A percentile compares a stretch with the other conserved stretches of the same genome.
Conservation (phyloP, 1,140 invertebrate genomes). For the Rhopalosiphum maidis region DNA sequence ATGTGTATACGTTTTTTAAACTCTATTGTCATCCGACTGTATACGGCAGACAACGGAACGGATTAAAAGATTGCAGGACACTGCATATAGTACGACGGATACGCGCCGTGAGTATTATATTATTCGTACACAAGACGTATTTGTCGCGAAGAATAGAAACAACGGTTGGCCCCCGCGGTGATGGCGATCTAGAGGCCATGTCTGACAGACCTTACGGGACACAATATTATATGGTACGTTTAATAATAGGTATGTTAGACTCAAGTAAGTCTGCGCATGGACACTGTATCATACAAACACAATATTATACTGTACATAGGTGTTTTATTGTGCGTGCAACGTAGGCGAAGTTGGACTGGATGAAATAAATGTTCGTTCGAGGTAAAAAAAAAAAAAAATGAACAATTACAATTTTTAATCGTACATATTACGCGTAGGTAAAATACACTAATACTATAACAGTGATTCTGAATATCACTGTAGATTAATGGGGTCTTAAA, state of each 20-base stretch:
- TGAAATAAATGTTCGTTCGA: not conserved
- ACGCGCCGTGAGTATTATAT: not conserved
- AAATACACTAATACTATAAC: not conserved
- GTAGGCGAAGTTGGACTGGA: not conserved
- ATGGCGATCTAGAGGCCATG: conserved; percentile 37
- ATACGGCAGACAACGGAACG: not conserved
- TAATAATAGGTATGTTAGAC: conserved; percentile 5
- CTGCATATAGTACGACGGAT: not conserved
- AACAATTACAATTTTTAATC: not conserved
- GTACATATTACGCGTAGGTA: not conserved
- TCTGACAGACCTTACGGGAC: not conserved
- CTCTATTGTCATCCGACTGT: not conserved
- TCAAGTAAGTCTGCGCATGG: not conserved
- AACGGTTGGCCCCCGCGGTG: not conserved
- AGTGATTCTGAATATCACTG: not conserved
- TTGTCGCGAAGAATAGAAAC: conserved; percentile 10
- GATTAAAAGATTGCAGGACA: conserved; percentile 10
- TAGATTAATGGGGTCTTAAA: not conserved
- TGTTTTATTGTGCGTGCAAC: not conserved
- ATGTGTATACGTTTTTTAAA: conserved; percentile 6
- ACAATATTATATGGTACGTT: not conserved
- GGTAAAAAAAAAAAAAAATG: not conserved
- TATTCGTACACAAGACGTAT: not conserved
- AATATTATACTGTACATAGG: not conserved
- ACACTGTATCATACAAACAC: not conserved